phyloP scores from a whole-genome alignment of 2,888 invertebrate species.

The Lottia gigantea region DNA sequence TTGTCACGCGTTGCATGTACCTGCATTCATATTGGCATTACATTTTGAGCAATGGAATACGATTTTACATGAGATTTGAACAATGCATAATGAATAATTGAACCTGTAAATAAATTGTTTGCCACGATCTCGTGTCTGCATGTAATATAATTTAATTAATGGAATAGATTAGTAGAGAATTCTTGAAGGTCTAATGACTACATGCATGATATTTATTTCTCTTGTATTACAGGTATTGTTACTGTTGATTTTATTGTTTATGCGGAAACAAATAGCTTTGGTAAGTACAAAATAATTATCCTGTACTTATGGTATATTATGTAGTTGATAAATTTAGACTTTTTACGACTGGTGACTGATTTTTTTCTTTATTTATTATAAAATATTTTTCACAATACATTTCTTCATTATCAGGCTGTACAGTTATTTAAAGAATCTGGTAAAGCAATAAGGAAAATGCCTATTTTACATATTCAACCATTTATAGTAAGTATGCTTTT shows the following conservation, averaged over 20 bases:
- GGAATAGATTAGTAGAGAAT: too few relatives aligned
- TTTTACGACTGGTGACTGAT: background rate
- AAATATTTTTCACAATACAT: slow-evolving; percentile 9
- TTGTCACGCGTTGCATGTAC: too few relatives aligned
- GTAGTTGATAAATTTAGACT: too few relatives aligned
- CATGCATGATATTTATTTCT: background rate
- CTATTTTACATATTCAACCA: slow-evolving; percentile 82
- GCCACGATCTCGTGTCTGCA: too few relatives aligned
- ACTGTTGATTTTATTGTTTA: slow-evolving; percentile 50
- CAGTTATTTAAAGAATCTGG: slow-evolving; percentile 91
- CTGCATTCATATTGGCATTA: too few relatives aligned
- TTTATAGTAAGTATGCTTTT: slow-evolving; percentile 54
- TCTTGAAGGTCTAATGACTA: too few relatives aligned
- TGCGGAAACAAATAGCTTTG: slow-evolving; percentile 53
- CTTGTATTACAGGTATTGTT: slow-evolving; percentile 42
- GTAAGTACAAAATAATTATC: slow-evolving; percentile 34
- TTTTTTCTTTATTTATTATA: background rate
- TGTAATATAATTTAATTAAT: too few relatives aligned
- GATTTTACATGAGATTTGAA: too few relatives aligned
- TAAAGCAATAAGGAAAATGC: slow-evolving; percentile 85
- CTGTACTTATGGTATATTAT: background rate
- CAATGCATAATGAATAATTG: too few relatives aligned
- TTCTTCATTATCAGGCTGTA: slow-evolving; percentile 71
- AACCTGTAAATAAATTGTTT: too few relatives aligned
- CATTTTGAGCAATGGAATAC: too few relatives aligned